A percentile compares a stretch with the other conserved stretches of the same genome.
phyloP scores from a whole-genome alignment of 2,888 invertebrate genomes.

The Amblyteles armatorius region DNA sequence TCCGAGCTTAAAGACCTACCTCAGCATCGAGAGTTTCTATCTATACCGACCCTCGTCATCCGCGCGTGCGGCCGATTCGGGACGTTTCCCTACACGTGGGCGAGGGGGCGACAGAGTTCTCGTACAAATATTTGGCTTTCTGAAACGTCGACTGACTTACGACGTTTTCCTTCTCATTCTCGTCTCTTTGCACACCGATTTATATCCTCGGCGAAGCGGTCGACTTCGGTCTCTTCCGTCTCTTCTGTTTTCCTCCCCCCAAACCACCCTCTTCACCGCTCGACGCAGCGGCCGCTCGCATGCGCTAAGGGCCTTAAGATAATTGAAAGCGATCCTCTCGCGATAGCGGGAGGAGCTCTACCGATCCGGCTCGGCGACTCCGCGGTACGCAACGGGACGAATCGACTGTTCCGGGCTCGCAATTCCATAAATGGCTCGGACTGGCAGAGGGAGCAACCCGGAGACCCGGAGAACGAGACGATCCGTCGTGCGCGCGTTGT shows the following conservation, averaged over 20 bases:
- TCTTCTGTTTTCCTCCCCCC: slow-evolving; percentile 17
- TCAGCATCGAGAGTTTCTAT: slow-evolving; percentile 52
- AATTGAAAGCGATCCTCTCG: slow-evolving; percentile 36
- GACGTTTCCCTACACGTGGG: slow-evolving; percentile 70
- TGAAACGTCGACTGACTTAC: slow-evolving; percentile 65
- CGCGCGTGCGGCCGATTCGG: slow-evolving; percentile 67
- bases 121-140: slow-evolving; percentile 74
- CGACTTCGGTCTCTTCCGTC: slow-evolving; percentile 18
- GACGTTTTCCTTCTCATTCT: slow-evolving; percentile 24
- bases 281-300: background rate
- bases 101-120: slow-evolving; percentile 36
- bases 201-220: slow-evolving; percentile 20
- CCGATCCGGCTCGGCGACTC: slow-evolving; percentile 26
- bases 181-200: slow-evolving; percentile 23
- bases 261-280: background rate
- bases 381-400: slow-evolving; percentile 61
- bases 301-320: slow-evolving; percentile 29
- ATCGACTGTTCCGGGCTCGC: slow-evolving; percentile 71
- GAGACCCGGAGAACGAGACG: background rate
- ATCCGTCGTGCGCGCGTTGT: slow-evolving; percentile 64
- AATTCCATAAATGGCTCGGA: slow-evolving; percentile 76
- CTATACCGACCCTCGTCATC: slow-evolving; percentile 66
- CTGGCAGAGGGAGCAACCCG: slow-evolving; percentile 71
- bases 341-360: background rate
- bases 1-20: slow-evolving; percentile 50